Evolutionary conservation across 1,140 invertebrate species (phyloP).

Genomic region (Drosophila bocki): DNA sequence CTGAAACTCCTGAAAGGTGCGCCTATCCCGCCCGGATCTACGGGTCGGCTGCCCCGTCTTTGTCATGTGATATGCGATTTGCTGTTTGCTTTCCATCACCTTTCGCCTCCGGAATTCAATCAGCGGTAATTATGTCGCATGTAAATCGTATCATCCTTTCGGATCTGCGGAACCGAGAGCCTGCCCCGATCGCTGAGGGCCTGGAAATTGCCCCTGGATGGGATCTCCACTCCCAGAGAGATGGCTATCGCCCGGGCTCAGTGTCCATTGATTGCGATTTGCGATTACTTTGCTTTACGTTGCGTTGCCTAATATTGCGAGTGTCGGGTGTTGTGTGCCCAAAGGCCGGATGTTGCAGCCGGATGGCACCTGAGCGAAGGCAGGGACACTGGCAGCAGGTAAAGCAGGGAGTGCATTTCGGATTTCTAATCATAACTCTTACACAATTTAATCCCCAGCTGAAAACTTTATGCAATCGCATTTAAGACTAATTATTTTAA

Average conservation of each 20-base stretch:
- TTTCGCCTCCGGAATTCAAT: slow-evolving; percentile 67
- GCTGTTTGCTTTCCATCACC: slow-evolving; percentile 51
- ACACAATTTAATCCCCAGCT: background rate
- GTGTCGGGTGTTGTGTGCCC: slow-evolving; percentile 9
- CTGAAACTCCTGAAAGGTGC: slow-evolving; percentile 18
- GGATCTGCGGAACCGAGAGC: slow-evolving; percentile 32
- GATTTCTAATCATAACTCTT: background rate
- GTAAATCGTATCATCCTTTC: slow-evolving; percentile 43
- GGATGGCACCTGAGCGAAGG: slow-evolving; percentile 12
- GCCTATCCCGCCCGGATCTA: slow-evolving; percentile 37
- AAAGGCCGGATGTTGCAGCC: slow-evolving; percentile 25
- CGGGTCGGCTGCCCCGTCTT: slow-evolving; percentile 34
- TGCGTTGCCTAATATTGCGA: background rate
- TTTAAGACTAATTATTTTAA: too few species aligned
- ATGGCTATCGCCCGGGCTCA: slow-evolving; percentile 28
- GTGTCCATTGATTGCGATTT: slow-evolving; percentile 4
- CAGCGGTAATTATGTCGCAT: slow-evolving; percentile 75
- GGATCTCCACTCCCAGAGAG: slow-evolving; percentile 10
- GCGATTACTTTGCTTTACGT: background rate
- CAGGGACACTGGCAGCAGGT: background rate
- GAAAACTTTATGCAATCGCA: too few species aligned
- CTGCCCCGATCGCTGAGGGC: background rate
- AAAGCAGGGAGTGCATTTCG: background rate
- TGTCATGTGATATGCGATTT: slow-evolving; percentile 63
- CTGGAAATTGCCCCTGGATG: slow-evolving; percentile 13